Conservation (phyloP, 2,888 invertebrate species). For the Drosophila siamana region DNA sequence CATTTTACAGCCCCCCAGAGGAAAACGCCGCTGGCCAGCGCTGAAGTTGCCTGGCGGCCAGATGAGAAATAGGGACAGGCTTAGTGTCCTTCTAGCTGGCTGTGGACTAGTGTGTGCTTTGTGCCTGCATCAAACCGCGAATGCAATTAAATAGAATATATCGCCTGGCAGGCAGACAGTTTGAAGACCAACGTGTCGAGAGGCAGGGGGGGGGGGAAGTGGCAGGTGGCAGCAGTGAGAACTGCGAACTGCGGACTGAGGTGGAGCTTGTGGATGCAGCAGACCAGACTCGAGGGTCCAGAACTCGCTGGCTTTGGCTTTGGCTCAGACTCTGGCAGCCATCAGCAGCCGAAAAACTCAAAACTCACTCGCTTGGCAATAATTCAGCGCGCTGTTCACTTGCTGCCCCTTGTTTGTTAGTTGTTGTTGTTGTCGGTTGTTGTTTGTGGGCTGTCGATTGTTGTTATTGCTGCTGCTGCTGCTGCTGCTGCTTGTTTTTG, state of each 20-base stretch:
- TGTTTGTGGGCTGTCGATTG: slow-evolving; percentile 8
- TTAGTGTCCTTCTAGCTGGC: slow-evolving; percentile 60
- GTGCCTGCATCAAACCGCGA: slow-evolving; percentile 54
- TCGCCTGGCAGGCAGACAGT: slow-evolving; percentile 49
- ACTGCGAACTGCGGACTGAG: too few species aligned
- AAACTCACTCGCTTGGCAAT: slow-evolving; percentile 74
- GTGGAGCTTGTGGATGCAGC: slow-evolving; percentile 7
- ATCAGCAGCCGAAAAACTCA: slow-evolving; percentile 62
- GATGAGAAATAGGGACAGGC: slow-evolving; percentile 22
- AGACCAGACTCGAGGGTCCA: slow-evolving; percentile 18
- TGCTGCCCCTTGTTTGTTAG: slow-evolving; percentile 12
- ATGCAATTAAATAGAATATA: slow-evolving; percentile 81
- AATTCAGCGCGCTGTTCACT: slow-evolving; percentile 62
- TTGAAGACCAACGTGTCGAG: too few species aligned
- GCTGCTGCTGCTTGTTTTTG: slow-evolving; percentile 6
- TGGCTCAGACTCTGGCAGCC: slow-evolving; percentile 24
- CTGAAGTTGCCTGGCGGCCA: neutral
- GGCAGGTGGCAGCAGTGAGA: neutral
- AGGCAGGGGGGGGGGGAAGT: too few species aligned
- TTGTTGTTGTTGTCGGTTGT: slow-evolving; percentile 9
- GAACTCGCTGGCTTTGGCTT: slow-evolving; percentile 13
- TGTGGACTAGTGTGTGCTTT: slow-evolving; percentile 19
- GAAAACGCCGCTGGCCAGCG: slow-evolving; percentile 27
- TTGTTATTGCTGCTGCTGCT: slow-evolving; percentile 29
- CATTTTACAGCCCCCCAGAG: slow-evolving; percentile 45